Evolutionary conservation across 2,113 vertebrate genomes (phyloP).

Genomic region (Podocnemis expansa): DNA sequence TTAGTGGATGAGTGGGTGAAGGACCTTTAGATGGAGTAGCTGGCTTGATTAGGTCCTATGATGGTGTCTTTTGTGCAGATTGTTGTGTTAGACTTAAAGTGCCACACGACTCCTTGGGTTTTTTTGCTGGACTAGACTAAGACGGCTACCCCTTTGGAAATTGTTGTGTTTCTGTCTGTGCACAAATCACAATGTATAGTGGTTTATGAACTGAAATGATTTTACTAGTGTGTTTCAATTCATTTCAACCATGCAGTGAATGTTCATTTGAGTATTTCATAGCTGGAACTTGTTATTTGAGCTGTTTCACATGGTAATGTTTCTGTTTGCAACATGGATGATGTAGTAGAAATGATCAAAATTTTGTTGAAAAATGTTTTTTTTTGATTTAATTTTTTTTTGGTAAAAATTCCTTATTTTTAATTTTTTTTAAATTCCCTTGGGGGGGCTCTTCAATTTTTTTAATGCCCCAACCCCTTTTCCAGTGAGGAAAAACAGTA

Average conservation of each 20-base stretch:
- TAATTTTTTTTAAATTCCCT: neutral
- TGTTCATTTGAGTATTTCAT: constrained; percentile 58
- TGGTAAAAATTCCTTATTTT: neutral
- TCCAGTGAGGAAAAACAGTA: neutral
- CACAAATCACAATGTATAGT: constrained; percentile 59
- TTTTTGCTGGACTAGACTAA: too few species aligned
- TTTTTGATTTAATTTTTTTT: neutral
- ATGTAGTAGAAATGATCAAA: constrained; percentile 8
- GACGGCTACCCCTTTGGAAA: too few species aligned
- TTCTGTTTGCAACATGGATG: neutral
- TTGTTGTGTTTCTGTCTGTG: constrained; percentile 54
- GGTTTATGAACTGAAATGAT: constrained; percentile 64
- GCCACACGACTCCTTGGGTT: too few species aligned
- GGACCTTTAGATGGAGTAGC: too few species aligned
- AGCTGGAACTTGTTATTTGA: constrained; percentile 26
- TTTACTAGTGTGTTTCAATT: constrained; percentile 61
- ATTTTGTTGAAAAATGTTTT: neutral
- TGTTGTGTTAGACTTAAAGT: too few species aligned
- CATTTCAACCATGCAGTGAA: constrained; percentile 54
- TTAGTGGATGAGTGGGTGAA: too few species aligned
- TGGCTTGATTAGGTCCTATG: too few species aligned
- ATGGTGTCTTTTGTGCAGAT: too few species aligned
- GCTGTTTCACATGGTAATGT: neutral
- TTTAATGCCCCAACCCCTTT: neutral
- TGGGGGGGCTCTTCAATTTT: neutral